phyloP scores from a whole-genome alignment of 2,797 vertebrate genomes.

The Ataeniobius toweri region DNA sequence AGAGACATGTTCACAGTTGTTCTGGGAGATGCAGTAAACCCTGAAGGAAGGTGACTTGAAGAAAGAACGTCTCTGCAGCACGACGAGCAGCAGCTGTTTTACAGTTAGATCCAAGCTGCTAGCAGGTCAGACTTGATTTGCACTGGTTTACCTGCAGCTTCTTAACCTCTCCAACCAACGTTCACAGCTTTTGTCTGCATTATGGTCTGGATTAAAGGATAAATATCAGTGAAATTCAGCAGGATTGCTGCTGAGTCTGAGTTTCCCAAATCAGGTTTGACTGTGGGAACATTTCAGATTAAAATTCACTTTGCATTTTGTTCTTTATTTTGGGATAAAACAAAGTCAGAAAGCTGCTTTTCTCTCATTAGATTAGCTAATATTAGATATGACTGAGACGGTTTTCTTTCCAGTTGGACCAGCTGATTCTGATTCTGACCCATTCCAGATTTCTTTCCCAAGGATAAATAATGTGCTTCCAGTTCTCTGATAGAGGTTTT shows the following conservation, averaged over 20 bases:
- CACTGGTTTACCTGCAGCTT: conserved; percentile 4
- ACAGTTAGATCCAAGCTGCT: not conserved
- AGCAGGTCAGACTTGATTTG: not conserved
- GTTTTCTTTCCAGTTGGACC: not conserved
- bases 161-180: not conserved
- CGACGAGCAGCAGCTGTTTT: not conserved
- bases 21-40: conserved; percentile 4
- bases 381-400: not conserved
- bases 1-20: not conserved
- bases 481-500: not conserved
- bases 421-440: not conserved
- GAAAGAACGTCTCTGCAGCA: not conserved
- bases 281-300: not conserved
- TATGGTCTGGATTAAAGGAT: conserved; percentile 3
- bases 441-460: not conserved
- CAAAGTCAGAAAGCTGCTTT: not conserved
- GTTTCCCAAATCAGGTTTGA: not conserved
- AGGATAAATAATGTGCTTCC: too few species aligned
- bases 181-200: not conserved
- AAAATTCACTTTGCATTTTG: not conserved
- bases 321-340: not conserved
- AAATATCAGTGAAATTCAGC: too few species aligned
- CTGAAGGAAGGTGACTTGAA: not conserved
- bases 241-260: not conserved
- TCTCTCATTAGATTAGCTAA: too few species aligned